Conservation (phyloP, 1,140 invertebrate genomes). For the Theocolax elegans region DNA sequence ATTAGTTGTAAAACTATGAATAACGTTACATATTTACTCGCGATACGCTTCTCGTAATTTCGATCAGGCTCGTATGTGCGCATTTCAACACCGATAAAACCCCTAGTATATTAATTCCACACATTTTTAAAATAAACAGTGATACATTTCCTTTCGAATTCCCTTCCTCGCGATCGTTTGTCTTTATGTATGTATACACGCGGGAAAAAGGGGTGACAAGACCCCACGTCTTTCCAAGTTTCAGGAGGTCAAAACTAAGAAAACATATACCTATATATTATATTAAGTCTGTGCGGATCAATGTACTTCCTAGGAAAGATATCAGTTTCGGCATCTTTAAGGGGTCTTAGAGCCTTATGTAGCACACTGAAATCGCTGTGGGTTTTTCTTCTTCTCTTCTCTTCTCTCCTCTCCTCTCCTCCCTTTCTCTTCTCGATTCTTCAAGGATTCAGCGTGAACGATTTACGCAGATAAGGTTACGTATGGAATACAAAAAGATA, state of each 20-base stretch:
- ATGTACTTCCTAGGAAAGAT: conserved; percentile 15
- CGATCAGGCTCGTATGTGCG: no score
- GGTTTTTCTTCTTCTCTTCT: background rate
- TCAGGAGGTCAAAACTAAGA: background rate
- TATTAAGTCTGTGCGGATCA: conserved; percentile 11
- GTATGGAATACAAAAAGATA: background rate
- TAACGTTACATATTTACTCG: no score
- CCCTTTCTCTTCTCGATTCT: conserved; percentile 14
- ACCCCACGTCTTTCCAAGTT: no score
- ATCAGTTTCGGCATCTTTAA: conserved; percentile 30
- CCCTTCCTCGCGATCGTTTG: no score
- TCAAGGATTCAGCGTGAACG: background rate
- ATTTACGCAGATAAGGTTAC: conserved; percentile 15
- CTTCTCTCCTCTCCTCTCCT: background rate
- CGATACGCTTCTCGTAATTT: no score
- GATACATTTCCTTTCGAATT: no score
- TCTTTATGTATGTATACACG: no score
- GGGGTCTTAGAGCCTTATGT: conserved; percentile 6
- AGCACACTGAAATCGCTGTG: background rate
- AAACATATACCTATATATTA: conserved; percentile 7
- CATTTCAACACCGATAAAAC: no score
- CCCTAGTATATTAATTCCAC: no score
- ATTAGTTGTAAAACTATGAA: no score
- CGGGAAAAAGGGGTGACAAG: no score
- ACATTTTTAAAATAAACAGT: no score